A percentile compares a stretch with the other conserved stretches of the same genome.
Conservation (phyloP, 1,140 invertebrate species). For the Aphelenchoides besseyi region DNA sequence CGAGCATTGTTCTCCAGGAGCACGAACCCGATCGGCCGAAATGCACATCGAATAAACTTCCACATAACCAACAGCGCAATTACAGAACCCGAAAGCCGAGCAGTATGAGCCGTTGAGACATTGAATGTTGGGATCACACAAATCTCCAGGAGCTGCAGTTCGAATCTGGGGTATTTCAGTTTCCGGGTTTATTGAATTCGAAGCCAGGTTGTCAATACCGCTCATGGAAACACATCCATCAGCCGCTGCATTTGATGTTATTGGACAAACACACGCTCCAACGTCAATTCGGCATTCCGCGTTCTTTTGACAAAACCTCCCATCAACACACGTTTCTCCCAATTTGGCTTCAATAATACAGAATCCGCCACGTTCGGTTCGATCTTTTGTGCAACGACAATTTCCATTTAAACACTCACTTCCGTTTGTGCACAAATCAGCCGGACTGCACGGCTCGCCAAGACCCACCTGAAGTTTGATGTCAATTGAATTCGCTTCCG, state of each 20-base stretch:
- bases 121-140: conserved; percentile 27
- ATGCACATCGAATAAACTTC: conserved; percentile 34
- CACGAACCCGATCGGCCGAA: conserved; percentile 13
- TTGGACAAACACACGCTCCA: conserved; percentile 43
- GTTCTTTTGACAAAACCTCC: conserved; percentile 40
- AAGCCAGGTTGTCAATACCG: too few relatives aligned
- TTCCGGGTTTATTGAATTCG: conserved; percentile 39
- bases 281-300: conserved; percentile 38
- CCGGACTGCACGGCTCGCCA: conserved; percentile 36
- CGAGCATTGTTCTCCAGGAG: conserved; percentile 29
- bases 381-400: conserved; percentile 33
- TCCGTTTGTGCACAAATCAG: conserved; percentile 48
- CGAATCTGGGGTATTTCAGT: background rate
- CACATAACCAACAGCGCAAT: conserved; percentile 19
- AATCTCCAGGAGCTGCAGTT: conserved; percentile 19
- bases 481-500: background rate
- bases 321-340: conserved; percentile 39
- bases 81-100: conserved; percentile 28
- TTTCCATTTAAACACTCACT: conserved; percentile 32
- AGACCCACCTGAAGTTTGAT: background rate
- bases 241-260: conserved; percentile 20
- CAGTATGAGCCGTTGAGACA: conserved; percentile 34
- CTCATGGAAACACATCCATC: conserved; percentile 17
- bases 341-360: conserved; percentile 34
- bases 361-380: conserved; percentile 29